phyloP scores from a whole-genome alignment of 2,113 vertebrate genomes.

The Antidorcas marsupialis region DNA sequence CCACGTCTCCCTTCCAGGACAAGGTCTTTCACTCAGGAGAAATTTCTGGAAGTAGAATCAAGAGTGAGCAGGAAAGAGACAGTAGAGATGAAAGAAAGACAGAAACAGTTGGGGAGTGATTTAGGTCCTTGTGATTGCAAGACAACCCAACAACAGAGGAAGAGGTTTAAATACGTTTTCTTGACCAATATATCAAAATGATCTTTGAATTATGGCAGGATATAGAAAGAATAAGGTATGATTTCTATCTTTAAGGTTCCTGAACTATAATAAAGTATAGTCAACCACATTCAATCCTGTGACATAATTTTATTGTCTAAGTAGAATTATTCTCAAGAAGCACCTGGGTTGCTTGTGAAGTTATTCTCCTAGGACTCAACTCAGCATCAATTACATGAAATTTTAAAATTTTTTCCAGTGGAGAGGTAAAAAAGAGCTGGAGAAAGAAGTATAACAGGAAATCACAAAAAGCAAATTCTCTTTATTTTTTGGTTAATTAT shows the following conservation, averaged over 20 bases:
- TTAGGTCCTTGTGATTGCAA: not conserved
- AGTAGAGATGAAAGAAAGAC: not conserved
- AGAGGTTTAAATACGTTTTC: not conserved
- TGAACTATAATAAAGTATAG: not conserved
- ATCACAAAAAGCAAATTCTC: not conserved
- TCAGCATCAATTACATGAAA: not conserved
- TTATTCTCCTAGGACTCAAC: not conserved
- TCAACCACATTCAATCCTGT: not conserved
- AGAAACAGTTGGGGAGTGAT: not conserved
- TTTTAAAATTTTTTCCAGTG: not conserved
- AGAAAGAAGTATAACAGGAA: not conserved
- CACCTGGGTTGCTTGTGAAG: not conserved
- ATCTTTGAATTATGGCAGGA: not conserved
- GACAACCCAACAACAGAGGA: not conserved
- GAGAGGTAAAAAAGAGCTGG: not conserved
- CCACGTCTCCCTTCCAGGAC: not conserved
- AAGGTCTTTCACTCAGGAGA: not conserved
- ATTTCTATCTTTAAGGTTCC: not conserved
- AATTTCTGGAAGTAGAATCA: not conserved
- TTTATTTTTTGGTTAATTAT: not conserved
- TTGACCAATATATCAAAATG: not conserved
- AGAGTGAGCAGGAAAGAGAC: not conserved
- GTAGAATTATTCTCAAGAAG: not conserved
- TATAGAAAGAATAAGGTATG: not conserved
- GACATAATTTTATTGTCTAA: slow-evolving; percentile 9